Evolutionary conservation across 2,113 vertebrate species (phyloP), one percentile per base, ranked within the genome.

Genomic region (Pithys albifrons): DNA sequence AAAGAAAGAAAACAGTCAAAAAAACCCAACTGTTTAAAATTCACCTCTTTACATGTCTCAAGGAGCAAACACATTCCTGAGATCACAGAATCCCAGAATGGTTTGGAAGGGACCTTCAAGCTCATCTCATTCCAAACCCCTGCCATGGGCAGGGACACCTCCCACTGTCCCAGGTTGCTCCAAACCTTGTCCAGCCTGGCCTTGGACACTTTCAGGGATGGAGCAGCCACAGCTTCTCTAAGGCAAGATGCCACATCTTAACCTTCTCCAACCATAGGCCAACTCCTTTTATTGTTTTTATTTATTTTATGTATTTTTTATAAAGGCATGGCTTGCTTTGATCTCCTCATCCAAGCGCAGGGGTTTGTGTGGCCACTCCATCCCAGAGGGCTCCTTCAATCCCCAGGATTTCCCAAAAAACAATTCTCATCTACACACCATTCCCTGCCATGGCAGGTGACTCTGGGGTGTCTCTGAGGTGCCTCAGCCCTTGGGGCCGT

Each of bases 311-410:
- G 2, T 11, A 0, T 3, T 33, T 35, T 91, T 54, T 2, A 24
- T 12, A 27, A 70, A 37, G 22, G 3, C 37, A 10, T 2, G 3
- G 12, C 57, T 79, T 5, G 1, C 43, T 64, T 49, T 39, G 55
- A 22, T 14, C 74, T 81, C 51, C 23, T 61, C 9, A 5, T 27
- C 22, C 0, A 1, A 57, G 59, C 0, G 0, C 58, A 54, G 24
- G n/a, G 54, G 72, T 13, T 77, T 2, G 0, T 17, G 12, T 28
- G 23, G 58, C 57, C 13, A 8, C n/a, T 51, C 49, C 24, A 9
- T 73, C 55, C 64, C 73, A 55, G 35, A 4, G 7, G 59, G 45
- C 13, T 82, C 46, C n/a, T 46, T 48, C 37, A 55, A 8, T 31
- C 29, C 27, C 49, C 9, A 19, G 46, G 12, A 14, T 62, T 90